phyloP scores from a whole-genome alignment of 2,797 vertebrate genomes.

The Leptodactylus fallax region DNA sequence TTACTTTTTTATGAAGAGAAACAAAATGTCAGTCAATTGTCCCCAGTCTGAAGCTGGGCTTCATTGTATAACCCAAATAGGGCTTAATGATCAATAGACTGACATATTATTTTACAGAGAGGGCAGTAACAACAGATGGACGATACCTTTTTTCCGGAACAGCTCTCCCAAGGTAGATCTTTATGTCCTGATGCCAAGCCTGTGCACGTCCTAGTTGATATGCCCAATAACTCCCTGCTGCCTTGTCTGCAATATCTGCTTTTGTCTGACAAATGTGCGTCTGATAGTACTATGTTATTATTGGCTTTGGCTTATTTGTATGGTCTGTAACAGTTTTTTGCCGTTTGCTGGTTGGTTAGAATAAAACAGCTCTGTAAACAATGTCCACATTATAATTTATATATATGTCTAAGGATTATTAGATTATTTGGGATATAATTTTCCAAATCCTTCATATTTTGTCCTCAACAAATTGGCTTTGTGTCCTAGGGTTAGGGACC shows the following conservation, averaged over 20 bases:
- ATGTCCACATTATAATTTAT: no score
- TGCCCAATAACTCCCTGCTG: conserved; percentile 1
- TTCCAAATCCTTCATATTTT: no score
- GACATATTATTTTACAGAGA: conserved; percentile 79
- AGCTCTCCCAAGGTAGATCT: conserved; percentile 86
- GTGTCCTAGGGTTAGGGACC: no score
- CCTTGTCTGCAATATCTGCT: background rate
- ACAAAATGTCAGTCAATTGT: background rate
- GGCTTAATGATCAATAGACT: conserved; percentile 41
- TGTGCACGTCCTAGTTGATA: conserved; percentile 32
- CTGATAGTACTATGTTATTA: background rate
- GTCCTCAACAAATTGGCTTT: no score
- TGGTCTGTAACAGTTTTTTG: background rate
- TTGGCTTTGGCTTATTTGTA: background rate
- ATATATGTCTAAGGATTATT: no score
- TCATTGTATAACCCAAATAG: background rate
- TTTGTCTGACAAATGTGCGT: background rate
- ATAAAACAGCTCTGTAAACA: no score
- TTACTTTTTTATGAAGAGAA: background rate
- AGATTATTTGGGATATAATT: no score
- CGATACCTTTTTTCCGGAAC: conserved; percentile 90
- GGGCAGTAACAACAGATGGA: conserved; percentile 90
- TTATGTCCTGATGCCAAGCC: conserved; percentile 38
- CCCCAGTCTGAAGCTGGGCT: background rate
- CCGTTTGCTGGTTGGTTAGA: no score